These are phyloP conservation scores for Diorhabda elongata DNA, from an alignment of 1,140 invertebrate genomes.

Conservation along the genomic window DNA sequence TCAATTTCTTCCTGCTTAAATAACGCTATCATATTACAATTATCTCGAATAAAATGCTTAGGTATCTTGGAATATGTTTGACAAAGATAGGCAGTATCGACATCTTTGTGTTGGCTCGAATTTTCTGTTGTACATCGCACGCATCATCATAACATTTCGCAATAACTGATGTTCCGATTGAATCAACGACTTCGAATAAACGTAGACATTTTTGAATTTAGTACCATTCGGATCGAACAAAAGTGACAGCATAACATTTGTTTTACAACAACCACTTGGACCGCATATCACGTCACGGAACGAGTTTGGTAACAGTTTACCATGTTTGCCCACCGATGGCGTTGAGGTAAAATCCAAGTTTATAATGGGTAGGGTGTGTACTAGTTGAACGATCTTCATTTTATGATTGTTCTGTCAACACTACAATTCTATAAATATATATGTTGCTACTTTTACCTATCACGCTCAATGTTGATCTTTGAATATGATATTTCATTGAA, in stretches of 20 bases:
- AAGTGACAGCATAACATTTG: background rate
- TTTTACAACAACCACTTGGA: slow-evolving; percentile 3
- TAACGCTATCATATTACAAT: slow-evolving; percentile 45
- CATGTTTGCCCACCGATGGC: background rate
- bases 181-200: slow-evolving; percentile 29
- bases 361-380: background rate
- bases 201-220: background rate
- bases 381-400: background rate
- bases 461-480: background rate
- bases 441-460: background rate
- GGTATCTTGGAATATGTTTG: slow-evolving; percentile 41
- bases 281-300: background rate
- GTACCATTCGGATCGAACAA: slow-evolving; percentile 26
- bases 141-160: slow-evolving; percentile 15
- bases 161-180: slow-evolving; percentile 31
- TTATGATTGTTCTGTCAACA: background rate
- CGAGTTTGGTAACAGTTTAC: slow-evolving; percentile 5
- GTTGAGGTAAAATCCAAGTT: background rate
- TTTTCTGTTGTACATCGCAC: background rate
- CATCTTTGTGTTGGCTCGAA: background rate
- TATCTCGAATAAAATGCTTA: slow-evolving; percentile 27
- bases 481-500: background rate
- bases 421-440: background rate
- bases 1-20: slow-evolving; percentile 49
- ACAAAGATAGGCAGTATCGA: slow-evolving; percentile 32